Conservation (phyloP, 2,888 invertebrate species). For the Gastrophysa polygoni region DNA sequence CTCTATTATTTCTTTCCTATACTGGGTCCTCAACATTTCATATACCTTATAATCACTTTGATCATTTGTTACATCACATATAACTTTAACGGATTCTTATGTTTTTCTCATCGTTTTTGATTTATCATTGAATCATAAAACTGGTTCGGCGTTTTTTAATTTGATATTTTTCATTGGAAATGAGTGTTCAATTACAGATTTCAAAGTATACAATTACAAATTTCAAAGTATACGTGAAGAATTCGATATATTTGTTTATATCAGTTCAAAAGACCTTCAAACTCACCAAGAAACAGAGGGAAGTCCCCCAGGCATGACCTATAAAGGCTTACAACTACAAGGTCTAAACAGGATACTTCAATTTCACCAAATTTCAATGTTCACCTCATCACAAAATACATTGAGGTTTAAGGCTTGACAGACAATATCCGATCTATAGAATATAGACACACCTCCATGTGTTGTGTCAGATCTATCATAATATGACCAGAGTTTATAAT, state of each 20-base stretch:
- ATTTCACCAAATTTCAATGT: neutral
- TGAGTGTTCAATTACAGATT: neutral
- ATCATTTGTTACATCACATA: slow-evolving; percentile 1
- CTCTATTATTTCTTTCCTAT: neutral
- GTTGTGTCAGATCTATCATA: slow-evolving; percentile 1
- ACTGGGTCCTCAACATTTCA: neutral
- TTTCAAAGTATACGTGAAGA: no score
- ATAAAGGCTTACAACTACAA: slow-evolving; percentile 1
- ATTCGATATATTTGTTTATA: neutral
- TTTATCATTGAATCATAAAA: neutral
- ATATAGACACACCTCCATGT: slow-evolving; percentile 2
- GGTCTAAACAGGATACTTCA: neutral
- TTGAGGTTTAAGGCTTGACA: neutral
- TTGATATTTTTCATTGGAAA: neutral
- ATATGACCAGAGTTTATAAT: neutral
- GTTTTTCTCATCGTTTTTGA: neutral
- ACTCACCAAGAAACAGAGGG: neutral
- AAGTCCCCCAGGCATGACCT: neutral
- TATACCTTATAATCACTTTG: neutral
- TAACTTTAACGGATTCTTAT: neutral
- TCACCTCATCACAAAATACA: slow-evolving; percentile 4
- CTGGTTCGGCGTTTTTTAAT: neutral
- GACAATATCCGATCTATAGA: neutral
- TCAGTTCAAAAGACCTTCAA: neutral
- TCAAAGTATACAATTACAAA: neutral